phyloP scores from a whole-genome alignment of 2,113 vertebrate genomes.

The Lutjanus erythropterus region DNA sequence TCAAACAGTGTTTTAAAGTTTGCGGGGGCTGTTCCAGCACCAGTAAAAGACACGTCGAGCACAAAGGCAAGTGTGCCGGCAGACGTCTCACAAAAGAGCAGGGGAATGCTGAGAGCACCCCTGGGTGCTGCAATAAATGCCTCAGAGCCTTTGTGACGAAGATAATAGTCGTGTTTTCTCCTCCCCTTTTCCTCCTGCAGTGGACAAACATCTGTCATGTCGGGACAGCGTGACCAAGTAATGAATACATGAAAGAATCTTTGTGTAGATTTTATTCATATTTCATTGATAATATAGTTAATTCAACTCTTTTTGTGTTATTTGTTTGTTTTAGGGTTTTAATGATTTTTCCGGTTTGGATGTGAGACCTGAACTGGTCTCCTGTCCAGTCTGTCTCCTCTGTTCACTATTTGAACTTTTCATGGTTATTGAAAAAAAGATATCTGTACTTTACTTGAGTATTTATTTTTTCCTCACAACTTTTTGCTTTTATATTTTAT shows the following conservation, averaged over 20 bases:
- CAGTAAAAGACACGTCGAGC: constrained; percentile 2
- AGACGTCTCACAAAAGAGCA: constrained; percentile 59
- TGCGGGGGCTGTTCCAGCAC: constrained; percentile 34
- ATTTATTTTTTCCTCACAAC: no score
- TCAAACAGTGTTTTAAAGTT: constrained; percentile 24
- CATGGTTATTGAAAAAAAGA: no score
- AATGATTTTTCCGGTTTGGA: neutral
- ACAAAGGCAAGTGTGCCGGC: constrained; percentile 70
- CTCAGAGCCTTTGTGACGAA: constrained; percentile 36
- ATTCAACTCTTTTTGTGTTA: neutral
- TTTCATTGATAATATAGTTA: neutral
- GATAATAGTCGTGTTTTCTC: constrained; percentile 63
- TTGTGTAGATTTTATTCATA: neutral
- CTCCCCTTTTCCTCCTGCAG: constrained; percentile 59
- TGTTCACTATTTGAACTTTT: no score
- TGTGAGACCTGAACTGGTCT: neutral
- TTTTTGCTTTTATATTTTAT: no score
- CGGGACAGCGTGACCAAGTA: constrained; percentile 1
- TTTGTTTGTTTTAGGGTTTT: neutral
- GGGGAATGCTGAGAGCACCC: constrained; percentile 68
- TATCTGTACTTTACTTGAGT: no score
- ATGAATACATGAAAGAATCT: constrained; percentile 1
- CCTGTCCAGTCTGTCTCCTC: no score
- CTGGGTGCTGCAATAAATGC: constrained; percentile 62
- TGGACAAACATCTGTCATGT: constrained; percentile 75